A percentile compares a stretch with the other conserved stretches of the same genome.
Evolutionary conservation across 2,888 invertebrate genomes (phyloP).

Genomic region (Dolomedes plantarius): DNA sequence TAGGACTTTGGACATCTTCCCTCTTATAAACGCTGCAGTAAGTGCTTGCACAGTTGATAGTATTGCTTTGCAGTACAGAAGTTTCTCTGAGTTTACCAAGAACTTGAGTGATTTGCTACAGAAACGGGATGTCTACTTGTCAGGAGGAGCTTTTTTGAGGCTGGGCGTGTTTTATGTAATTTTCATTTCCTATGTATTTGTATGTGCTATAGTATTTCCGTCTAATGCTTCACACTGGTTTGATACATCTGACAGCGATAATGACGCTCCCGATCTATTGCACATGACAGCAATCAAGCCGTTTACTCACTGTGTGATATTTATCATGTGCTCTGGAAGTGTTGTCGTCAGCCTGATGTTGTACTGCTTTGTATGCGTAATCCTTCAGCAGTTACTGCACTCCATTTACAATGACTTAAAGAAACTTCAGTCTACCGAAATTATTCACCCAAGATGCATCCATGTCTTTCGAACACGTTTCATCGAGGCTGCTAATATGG

Average conservation of each 20-base stretch:
- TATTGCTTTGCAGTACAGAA: conserved; percentile 22
- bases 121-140: background rate
- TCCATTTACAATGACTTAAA: conserved; percentile 29
- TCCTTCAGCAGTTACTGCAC: conserved; percentile 23
- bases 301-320: conserved; percentile 27
- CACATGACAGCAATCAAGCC: conserved; percentile 4
- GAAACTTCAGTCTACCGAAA: background rate
- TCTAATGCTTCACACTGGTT: conserved; percentile 43
- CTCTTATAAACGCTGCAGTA: conserved; percentile 43
- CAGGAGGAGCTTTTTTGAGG: background rate
- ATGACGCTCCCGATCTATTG: conserved; percentile 15
- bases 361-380: conserved; percentile 40
- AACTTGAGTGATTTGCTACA: background rate
- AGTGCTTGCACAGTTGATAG: conserved; percentile 45
- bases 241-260: conserved; percentile 6
- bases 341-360: conserved; percentile 42
- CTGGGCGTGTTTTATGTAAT: conserved; percentile 15
- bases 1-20: conserved; percentile 43
- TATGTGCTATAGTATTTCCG: conserved; percentile 36
- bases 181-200: conserved; percentile 19
- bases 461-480: conserved; percentile 10
- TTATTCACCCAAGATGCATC: background rate
- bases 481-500: conserved; percentile 32
- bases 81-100: conserved; percentile 34
- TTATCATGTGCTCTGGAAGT: conserved; percentile 32